Evolutionary conservation across 2,888 invertebrate species (phyloP).

Genomic region (Dinocampus coccinellae): DNA sequence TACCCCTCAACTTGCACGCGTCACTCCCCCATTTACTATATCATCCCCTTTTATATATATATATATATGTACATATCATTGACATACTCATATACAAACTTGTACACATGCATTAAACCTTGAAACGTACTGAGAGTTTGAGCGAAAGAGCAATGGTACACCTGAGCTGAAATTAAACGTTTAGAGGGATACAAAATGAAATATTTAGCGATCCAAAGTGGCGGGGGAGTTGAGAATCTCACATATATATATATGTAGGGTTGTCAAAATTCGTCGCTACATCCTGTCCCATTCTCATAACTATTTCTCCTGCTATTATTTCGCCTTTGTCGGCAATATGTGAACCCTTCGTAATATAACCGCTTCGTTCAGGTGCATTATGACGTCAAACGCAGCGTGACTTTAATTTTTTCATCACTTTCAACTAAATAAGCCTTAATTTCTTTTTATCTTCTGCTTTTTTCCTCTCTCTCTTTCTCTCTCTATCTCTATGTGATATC

Average conservation of each 20-base stretch:
- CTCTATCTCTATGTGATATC: too few species aligned
- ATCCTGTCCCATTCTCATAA: slow-evolving; percentile 26
- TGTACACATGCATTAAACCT: background rate
- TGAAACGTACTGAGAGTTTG: slow-evolving; percentile 3
- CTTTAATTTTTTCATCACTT: slow-evolving; percentile 12
- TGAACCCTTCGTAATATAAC: slow-evolving; percentile 35
- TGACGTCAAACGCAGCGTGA: slow-evolving; percentile 45
- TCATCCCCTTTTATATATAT: too few species aligned
- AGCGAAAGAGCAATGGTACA: slow-evolving; percentile 47
- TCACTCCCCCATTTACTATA: slow-evolving; percentile 23
- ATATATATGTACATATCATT: background rate
- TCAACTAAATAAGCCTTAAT: too few species aligned
- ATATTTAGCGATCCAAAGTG: slow-evolving; percentile 63
- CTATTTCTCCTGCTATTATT: slow-evolving; percentile 35
- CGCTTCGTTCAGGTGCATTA: slow-evolving; percentile 40
- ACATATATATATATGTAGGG: slow-evolving; percentile 25
- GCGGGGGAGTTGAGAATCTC: slow-evolving; percentile 37
- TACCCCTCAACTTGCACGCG: slow-evolving; percentile 16
- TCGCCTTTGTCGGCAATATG: slow-evolving; percentile 52
- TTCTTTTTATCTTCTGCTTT: too few species aligned
- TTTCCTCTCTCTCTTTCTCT: too few species aligned
- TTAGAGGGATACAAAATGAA: slow-evolving; percentile 64
- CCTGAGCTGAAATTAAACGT: slow-evolving; percentile 67
- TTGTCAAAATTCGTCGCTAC: slow-evolving; percentile 35
- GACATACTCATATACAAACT: background rate